A percentile compares a stretch with the other conserved stretches of the same genome.
phyloP scores from a whole-genome alignment of 2,797 vertebrate species.

The Pseudomugil tenellus region DNA sequence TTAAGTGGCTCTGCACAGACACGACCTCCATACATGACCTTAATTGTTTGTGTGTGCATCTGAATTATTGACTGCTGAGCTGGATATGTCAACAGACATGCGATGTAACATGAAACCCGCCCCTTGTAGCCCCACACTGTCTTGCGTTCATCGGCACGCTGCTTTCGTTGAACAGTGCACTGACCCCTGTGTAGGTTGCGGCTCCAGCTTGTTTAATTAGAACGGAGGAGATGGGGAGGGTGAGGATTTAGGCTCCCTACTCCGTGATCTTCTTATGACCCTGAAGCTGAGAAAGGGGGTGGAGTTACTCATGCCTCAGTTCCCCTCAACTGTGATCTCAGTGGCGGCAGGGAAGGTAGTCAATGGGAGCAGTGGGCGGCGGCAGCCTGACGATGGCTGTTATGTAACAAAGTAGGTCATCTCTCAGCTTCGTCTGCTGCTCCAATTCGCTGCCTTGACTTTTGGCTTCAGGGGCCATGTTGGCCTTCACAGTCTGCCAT shows the following conservation, averaged over 20 bases:
- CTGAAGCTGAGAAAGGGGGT: constrained; percentile 34
- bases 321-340: constrained; percentile 58
- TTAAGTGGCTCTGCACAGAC: constrained; percentile 4
- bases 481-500: constrained; percentile 34
- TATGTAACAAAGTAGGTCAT: constrained; percentile 82
- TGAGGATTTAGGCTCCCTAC: constrained; percentile 10
- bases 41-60: constrained; percentile 61
- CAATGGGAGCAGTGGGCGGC: constrained; percentile 54
- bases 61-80: constrained; percentile 65
- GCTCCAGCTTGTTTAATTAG: constrained; percentile 70
- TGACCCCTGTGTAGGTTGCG: constrained; percentile 58
- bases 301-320: constrained; percentile 43
- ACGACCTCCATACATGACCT: constrained; percentile 43
- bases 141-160: constrained; percentile 42
- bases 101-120: constrained; percentile 18
- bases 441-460: constrained; percentile 63
- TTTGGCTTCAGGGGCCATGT: constrained; percentile 52
- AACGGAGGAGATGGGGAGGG: constrained; percentile 39
- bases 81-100: constrained; percentile 59
- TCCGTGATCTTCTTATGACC: constrained; percentile 70
- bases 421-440: constrained; percentile 53
- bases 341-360: constrained; percentile 56
- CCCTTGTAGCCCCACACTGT: constrained; percentile 46
- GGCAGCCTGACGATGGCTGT: constrained; percentile 50
- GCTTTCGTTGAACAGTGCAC: constrained; percentile 55